Evolutionary conservation across 1,140 invertebrate species (phyloP).

Genomic region (Drosophila kurseongensis): DNA sequence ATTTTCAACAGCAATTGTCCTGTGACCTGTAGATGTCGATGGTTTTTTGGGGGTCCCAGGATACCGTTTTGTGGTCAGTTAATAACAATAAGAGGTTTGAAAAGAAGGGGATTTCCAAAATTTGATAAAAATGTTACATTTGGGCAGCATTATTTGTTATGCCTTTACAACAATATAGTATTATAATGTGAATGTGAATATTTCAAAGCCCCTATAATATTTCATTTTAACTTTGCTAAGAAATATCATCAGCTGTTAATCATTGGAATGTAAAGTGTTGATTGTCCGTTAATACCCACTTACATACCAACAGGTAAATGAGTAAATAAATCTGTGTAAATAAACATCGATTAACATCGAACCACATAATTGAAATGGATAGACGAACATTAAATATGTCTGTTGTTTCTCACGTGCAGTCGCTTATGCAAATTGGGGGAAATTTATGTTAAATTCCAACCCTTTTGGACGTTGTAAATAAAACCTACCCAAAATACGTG

Average conservation of each 20-base stretch:
- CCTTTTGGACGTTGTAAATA: constrained; percentile 23
- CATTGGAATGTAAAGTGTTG: constrained; percentile 1
- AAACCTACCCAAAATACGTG: constrained; percentile 7
- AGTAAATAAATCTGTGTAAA: constrained; percentile 20
- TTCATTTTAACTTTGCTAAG: neutral
- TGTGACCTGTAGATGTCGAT: constrained; percentile 21
- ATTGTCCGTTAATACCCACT: neutral
- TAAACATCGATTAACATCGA: constrained; percentile 23
- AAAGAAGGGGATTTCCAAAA: too few species aligned
- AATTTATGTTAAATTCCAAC: constrained; percentile 8
- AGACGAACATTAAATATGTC: constrained; percentile 19
- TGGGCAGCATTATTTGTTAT: too few species aligned
- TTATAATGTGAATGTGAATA: too few species aligned
- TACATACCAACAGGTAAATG: neutral
- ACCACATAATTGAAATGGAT: constrained; percentile 20
- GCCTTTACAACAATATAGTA: too few species aligned
- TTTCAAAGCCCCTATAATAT: neutral
- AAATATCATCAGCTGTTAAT: neutral
- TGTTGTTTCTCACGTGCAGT: constrained; percentile 29
- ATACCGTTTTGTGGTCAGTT: constrained; percentile 22
- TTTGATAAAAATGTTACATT: too few species aligned
- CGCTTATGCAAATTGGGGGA: constrained; percentile 35
- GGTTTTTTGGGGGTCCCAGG: constrained; percentile 1
- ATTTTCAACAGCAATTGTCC: constrained; percentile 14
- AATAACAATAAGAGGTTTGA: neutral